Conservation (phyloP, 2,888 invertebrate species). For the Mystacides longicornis region DNA sequence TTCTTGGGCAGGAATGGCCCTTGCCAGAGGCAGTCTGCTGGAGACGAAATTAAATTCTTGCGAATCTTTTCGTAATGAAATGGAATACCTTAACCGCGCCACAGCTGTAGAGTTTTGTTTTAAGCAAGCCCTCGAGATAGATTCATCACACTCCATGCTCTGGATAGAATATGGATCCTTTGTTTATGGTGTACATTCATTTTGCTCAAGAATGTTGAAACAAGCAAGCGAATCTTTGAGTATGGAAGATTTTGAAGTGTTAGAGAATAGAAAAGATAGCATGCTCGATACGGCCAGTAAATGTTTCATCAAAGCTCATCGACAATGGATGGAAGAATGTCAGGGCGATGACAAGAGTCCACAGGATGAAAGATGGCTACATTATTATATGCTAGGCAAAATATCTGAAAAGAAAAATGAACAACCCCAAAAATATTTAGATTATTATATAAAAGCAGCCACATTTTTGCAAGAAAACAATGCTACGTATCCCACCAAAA, state of each 20-base stretch:
- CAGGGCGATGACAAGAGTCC: conserved; percentile 49
- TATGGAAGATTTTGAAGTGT: conserved; percentile 64
- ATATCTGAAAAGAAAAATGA: conserved; percentile 80
- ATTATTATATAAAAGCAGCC: conserved; percentile 74
- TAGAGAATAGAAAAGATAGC: conserved; percentile 70
- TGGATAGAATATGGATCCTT: conserved; percentile 91
- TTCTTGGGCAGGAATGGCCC: conserved; percentile 88
- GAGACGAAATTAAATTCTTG: conserved; percentile 76
- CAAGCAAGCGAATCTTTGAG: conserved; percentile 69
- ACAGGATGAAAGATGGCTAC: conserved; percentile 84
- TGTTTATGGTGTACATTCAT: conserved; percentile 84
- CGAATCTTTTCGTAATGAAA: conserved; percentile 50
- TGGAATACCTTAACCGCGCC: conserved; percentile 60
- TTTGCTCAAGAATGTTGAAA: conserved; percentile 78
- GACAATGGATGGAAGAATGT: conserved; percentile 48
- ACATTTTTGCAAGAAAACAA: conserved; percentile 69
- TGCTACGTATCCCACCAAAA: conserved; percentile 79
- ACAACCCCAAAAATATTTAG: conserved; percentile 64
- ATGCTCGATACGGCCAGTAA: conserved; percentile 71
- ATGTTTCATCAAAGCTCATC: conserved; percentile 67
- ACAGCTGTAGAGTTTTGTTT: conserved; percentile 74
- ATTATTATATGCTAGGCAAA: conserved; percentile 95
- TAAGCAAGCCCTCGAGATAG: conserved; percentile 67
- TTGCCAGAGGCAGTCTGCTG: conserved; percentile 69
- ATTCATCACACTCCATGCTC: conserved; percentile 64